Conservation (phyloP, 2,888 invertebrate species). For the Patella caerulea region DNA sequence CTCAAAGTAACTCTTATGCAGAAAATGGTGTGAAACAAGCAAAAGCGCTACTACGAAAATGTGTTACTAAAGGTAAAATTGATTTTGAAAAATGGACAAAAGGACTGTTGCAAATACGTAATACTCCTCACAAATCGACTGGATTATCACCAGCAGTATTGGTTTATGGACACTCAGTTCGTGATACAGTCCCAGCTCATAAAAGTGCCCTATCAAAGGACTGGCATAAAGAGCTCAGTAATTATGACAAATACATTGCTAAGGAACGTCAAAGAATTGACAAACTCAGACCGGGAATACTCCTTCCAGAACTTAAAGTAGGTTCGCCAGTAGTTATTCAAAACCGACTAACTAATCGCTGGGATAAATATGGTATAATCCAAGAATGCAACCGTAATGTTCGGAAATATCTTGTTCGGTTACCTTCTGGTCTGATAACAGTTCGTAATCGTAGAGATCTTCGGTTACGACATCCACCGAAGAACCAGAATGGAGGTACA, state of each 20-base stretch:
- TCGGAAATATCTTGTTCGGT: background rate
- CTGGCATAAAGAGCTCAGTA: background rate
- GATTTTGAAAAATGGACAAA: background rate
- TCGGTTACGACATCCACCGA: background rate
- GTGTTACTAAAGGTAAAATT: background rate
- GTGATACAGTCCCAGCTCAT: conserved; percentile 1
- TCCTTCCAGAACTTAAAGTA: background rate
- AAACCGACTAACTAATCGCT: background rate
- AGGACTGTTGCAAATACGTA: background rate
- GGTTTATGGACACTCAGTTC: background rate
- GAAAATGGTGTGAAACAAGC: conserved; percentile 3
- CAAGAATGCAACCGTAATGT: background rate
- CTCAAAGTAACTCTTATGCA: background rate
- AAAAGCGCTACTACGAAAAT: no score
- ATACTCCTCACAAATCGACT: background rate
- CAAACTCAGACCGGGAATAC: background rate
- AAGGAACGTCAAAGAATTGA: background rate
- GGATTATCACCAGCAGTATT: background rate
- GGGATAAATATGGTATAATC: conserved; percentile 2
- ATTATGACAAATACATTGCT: background rate
- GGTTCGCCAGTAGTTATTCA: background rate
- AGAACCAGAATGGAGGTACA: background rate
- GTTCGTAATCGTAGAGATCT: no score
- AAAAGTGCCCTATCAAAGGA: background rate
- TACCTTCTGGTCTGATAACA: no score